phyloP scores from a whole-genome alignment of 1,140 invertebrate species.

The Diabrotica undecimpunctata region DNA sequence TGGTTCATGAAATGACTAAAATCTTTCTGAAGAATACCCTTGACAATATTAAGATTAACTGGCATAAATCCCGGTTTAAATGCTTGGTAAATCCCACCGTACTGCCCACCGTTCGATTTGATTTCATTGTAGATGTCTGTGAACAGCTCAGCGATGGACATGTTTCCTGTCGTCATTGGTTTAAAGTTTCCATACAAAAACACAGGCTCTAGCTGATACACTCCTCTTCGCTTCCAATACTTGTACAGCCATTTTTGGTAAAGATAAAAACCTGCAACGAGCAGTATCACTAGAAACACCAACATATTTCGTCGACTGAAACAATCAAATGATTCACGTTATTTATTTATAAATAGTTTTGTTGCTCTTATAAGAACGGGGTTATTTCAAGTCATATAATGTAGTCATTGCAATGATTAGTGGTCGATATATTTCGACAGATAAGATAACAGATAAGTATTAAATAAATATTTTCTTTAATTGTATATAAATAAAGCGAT shows the following conservation, averaged over 20 bases:
- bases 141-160: constrained; percentile 31
- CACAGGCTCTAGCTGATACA: constrained; percentile 42
- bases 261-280: constrained; percentile 8
- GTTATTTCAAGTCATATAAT: no score
- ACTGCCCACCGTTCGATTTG: constrained; percentile 36
- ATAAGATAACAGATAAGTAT: no score
- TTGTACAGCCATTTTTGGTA: constrained; percentile 27
- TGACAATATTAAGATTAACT: constrained; percentile 51
- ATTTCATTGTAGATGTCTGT: constrained; percentile 30
- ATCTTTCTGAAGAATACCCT: constrained; percentile 49
- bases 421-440: no score
- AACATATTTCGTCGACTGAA: no score
- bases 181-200: constrained; percentile 42
- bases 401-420: no score
- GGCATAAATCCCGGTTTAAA: constrained; percentile 24
- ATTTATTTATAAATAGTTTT: no score
- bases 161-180: constrained; percentile 28
- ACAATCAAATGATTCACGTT: no score
- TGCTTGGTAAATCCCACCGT: constrained; percentile 24
- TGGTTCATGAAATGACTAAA: constrained; percentile 50
- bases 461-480: no score
- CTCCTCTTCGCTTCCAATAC: constrained; percentile 47
- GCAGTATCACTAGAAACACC: not conserved
- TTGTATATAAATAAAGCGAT: no score
- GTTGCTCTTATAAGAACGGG: no score